Evolutionary conservation across 37 sponge, comb jelly and placozoan genomes (phyloP).

Genomic region (Oopsacas minuta): DNA sequence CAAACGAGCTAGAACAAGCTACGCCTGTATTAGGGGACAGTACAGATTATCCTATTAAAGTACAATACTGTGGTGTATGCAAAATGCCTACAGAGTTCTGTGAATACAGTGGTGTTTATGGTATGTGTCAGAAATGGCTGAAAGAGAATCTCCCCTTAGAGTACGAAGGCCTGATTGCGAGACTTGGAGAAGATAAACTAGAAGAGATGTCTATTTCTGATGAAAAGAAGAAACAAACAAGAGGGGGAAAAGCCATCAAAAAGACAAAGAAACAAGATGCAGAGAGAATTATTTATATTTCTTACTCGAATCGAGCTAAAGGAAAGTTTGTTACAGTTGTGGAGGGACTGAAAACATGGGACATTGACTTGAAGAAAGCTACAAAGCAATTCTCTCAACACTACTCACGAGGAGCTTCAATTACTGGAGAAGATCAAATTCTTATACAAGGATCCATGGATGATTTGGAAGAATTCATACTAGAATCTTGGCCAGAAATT

Average conservation of each 20-base stretch:
- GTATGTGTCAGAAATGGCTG: slow-evolving; percentile 86
- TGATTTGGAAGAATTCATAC: slow-evolving; percentile 62
- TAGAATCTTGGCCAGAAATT: slow-evolving; percentile 76
- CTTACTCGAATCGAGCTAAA: slow-evolving; percentile 45
- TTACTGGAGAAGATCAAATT: slow-evolving; percentile 95
- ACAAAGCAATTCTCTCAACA: slow-evolving; percentile 71
- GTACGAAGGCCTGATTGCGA: slow-evolving; percentile 49
- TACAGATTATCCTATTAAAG: neutral
- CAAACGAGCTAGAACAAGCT: neutral
- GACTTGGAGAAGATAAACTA: slow-evolving; percentile 26
- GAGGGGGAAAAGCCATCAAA: slow-evolving; percentile 68
- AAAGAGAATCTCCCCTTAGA: slow-evolving; percentile 53
- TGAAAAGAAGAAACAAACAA: slow-evolving; percentile 46
- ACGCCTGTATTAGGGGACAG: neutral
- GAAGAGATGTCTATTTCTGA: slow-evolving; percentile 30
- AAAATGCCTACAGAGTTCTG: slow-evolving; percentile 60
- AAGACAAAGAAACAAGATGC: slow-evolving; percentile 66
- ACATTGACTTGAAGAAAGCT: slow-evolving; percentile 83
- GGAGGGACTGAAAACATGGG: slow-evolving; percentile 78
- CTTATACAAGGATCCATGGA: slow-evolving; percentile 87
- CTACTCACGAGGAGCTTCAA: slow-evolving; percentile 92
- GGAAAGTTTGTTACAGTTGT: slow-evolving; percentile 86
- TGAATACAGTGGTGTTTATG: slow-evolving; percentile 60
- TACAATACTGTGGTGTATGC: neutral
- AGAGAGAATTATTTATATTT: slow-evolving; percentile 31